Evolutionary conservation across 2,113 vertebrate genomes (phyloP), one percentile per base, ranked within the genome.

Genomic region (Reinhardtius hippoglossoides): DNA sequence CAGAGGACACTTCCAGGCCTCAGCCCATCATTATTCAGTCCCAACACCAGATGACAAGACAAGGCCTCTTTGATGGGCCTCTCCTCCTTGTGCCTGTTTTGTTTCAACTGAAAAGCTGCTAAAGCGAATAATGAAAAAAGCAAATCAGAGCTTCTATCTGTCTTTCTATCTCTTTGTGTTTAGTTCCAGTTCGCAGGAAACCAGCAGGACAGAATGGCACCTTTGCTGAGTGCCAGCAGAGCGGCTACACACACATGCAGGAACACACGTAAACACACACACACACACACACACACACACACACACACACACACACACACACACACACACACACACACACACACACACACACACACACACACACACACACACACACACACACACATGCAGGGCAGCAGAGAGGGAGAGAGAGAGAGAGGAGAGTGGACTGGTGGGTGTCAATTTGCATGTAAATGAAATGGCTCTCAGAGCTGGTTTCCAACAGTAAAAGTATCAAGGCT

Each of bases 381-480:
- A 37, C 5, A 5, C 31, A 31, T 6, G n/a, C 50, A 62, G 31
- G 59, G 4, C 69, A 62, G 42, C 65, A 56, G 67, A 52, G 37
- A 63, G 27, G 1, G 3, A 61, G 20, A 21, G 31, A 37, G 31
- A 37, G 58, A 40, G 31, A 63, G 61, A 23, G 23, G 23, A 24
- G 48, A 62, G 44, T 72, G 71, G 73, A 79, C 81, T 63, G 35
- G 88, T 91, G 91, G 87, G 88, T 90, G 89, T 89, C 85, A 87
- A 87, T 92, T 88, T 88, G 84, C 86, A 90, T 90, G 87, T 81
- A 87, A 88, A 90, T 90, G 63, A 88, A 90, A 88, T 69, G 76
- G 60, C 83, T 86, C 74, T 84, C 81, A 74, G 66, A 75, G 82
- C 68, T 76, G 74, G 67, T 87, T 83, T 78, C 66, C 24, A 70